These are phyloP conservation scores for Temnothorax nylanderi DNA, from an alignment of 1,140 invertebrate species.

Conservation along the genomic window DNA sequence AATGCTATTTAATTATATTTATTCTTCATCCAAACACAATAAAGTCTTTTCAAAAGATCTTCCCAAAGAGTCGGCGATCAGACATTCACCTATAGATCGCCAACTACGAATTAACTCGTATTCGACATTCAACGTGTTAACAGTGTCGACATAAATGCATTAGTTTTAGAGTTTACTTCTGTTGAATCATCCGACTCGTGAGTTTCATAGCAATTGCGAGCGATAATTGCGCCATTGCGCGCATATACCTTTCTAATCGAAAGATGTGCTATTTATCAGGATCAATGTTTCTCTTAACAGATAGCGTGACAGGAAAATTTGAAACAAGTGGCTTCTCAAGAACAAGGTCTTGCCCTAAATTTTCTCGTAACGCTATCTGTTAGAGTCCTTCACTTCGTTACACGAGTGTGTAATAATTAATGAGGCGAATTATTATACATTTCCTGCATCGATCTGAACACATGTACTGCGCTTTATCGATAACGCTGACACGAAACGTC, in stretches of 20 bases:
- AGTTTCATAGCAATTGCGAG: background rate
- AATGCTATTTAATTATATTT: background rate
- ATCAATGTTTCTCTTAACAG: background rate
- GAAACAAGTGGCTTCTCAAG: background rate
- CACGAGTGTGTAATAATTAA: background rate
- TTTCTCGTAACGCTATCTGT: background rate
- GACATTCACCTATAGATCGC: too few species aligned
- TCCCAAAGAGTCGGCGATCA: too few species aligned
- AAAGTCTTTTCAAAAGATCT: background rate
- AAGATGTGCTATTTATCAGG: background rate
- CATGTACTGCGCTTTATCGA: background rate
- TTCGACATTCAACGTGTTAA: too few species aligned
- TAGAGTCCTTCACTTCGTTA: background rate
- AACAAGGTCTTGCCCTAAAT: background rate
- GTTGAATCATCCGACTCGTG: background rate
- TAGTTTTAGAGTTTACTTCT: background rate
- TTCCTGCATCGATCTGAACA: background rate
- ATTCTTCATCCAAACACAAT: background rate
- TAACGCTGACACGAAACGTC: conserved; percentile 5
- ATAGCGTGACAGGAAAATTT: background rate
- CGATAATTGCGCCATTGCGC: background rate
- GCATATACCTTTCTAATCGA: background rate
- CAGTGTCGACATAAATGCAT: background rate
- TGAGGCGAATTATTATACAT: background rate
- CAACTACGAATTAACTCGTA: too few species aligned